Evolutionary conservation across 2,113 vertebrate genomes (phyloP), one percentile per base, ranked within the genome.

Genomic region (Ameiurus melas): DNA sequence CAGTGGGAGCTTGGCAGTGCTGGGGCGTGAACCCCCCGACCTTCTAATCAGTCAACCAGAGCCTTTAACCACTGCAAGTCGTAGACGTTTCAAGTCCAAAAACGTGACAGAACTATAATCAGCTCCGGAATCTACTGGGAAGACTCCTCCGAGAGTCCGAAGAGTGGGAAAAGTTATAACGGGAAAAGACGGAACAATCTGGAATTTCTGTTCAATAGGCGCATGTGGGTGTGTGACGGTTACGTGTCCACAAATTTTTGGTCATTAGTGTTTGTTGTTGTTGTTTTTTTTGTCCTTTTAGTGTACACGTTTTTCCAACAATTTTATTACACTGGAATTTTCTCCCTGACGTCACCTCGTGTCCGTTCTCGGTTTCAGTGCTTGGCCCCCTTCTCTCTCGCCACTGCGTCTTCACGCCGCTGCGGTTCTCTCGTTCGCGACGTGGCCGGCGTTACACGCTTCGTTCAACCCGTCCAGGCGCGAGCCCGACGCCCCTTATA

Each of bases 381-480:
- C 25, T 27, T 53, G 47, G 5, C 47, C 75, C 75, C 47, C 47
- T 7, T 7, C 47, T 2, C 25, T n/a, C 47, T n/a, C 5, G 3
- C 22, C 47, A 0, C 47, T 17, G 5, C 13, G 14, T 79, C 14
- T 17, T 55, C 77, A 30, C 5, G 27, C 47, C 13, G 5, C 51
- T 30, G 10, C n/a, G 20, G 55, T 43, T 43, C 5, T 39, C 4
- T 79, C 43, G 36, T n/a, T 60, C 53, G 2, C n/a, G 58, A 55
- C 71, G 43, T 10, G 47, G 30, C 33, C 7, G 6, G 22, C 58
- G 47, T 79, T 64, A 60, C 22, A 12, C 71, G 43, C 73, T 64
- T 79, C 36, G 79, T 85, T 82, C 55, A 84, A 68, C 64, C 83
- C n/a, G 30, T 83, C 39, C 55, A 27, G 36, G 7, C 10, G 27